These are phyloP conservation scores for Uloborus plumipes DNA, from an alignment of 2,888 invertebrate genomes.

Conservation along the genomic window DNA sequence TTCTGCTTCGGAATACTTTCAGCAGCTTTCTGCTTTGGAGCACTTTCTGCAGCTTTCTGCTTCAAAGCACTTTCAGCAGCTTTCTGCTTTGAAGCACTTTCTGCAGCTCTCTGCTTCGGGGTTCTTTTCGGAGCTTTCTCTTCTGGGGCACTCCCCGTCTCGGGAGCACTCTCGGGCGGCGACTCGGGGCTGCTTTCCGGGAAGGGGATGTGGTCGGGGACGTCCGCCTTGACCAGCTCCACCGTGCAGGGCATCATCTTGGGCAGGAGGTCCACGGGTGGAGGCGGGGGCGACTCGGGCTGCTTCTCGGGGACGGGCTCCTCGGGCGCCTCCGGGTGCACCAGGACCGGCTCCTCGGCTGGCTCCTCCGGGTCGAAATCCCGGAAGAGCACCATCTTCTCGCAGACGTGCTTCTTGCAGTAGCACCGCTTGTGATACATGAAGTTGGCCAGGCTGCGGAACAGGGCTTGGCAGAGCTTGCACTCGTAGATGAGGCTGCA, in stretches of 20 bases:
- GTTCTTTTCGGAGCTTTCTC: neutral
- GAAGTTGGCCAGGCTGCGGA: conserved; percentile 88
- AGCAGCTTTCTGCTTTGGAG: neutral
- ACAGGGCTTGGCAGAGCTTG: conserved; percentile 86
- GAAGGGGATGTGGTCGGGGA: neutral
- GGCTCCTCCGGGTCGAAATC: conserved; percentile 35
- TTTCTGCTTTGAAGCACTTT: neutral
- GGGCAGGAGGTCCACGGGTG: neutral
- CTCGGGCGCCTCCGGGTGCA: conserved; percentile 43
- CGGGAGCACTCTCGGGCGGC: neutral
- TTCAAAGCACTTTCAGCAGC: neutral
- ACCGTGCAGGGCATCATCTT: conserved; percentile 25
- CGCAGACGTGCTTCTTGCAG: conserved; percentile 74
- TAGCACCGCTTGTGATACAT: conserved; percentile 89
- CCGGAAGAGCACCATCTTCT: conserved; percentile 66
- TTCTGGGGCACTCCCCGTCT: no score
- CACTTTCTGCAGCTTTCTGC: no score
- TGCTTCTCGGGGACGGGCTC: neutral
- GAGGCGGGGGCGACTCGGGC: no score
- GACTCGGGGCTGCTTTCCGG: neutral
- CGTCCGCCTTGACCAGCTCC: conserved; percentile 26
- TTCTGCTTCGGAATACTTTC: neutral
- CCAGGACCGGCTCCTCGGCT: conserved; percentile 12
- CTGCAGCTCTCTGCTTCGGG: neutral
- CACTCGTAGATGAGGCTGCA: conserved; percentile 93